Conservation (phyloP, 92 coral and sea anemone species). For the Pocillopora meandrina region DNA sequence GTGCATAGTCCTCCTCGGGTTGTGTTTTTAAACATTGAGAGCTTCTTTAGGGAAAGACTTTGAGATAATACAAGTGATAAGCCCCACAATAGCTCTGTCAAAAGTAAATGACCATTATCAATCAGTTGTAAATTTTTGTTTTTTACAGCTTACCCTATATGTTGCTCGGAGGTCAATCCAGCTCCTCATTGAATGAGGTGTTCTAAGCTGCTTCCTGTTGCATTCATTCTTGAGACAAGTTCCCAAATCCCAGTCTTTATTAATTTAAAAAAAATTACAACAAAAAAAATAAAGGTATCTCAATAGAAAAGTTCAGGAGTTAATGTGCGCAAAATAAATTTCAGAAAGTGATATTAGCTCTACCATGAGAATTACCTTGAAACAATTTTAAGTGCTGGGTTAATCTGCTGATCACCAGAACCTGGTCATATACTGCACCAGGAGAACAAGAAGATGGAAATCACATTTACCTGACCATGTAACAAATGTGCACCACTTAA, state of each 20-base stretch:
- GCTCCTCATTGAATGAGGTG: slow-evolving; percentile 73
- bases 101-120: too few relatives aligned
- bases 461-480: slow-evolving; percentile 84
- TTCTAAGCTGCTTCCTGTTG: slow-evolving; percentile 72
- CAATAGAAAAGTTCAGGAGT: neutral
- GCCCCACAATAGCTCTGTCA: too few relatives aligned
- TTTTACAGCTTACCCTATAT: slow-evolving; percentile 61
- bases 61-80: too few relatives aligned
- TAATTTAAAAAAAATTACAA: neutral
- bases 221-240: slow-evolving; percentile 86
- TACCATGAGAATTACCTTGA: too few relatives aligned
- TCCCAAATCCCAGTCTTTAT: slow-evolving; percentile 85
- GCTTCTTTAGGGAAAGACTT: too few relatives aligned
- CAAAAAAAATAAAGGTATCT: neutral
- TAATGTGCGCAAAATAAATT: neutral
- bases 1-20: too few relatives aligned
- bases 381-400: too few relatives aligned
- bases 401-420: too few relatives aligned
- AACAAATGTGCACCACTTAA: slow-evolving; percentile 73
- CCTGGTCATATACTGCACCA: neutral
- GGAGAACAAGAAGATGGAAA: too few relatives aligned
- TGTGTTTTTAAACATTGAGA: too few relatives aligned
- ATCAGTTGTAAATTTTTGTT: too few relatives aligned
- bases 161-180: slow-evolving; percentile 88
- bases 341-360: too few relatives aligned